Evolutionary conservation across 2,797 vertebrate genomes (phyloP).

Genomic region (Centroberyx gerrardi): DNA sequence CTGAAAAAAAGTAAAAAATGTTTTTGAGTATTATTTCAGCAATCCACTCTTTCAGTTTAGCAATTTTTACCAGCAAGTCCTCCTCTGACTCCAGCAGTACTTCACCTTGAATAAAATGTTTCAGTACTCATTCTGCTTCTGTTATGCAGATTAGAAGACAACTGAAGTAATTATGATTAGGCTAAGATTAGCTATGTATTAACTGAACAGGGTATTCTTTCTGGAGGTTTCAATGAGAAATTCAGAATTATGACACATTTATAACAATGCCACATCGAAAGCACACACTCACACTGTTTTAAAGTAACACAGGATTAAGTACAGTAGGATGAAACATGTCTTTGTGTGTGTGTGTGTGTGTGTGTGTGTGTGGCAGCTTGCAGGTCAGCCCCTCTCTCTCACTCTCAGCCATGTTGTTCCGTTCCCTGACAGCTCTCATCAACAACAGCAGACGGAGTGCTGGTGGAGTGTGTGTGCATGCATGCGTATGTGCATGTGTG

Average conservation of each 20-base stretch:
- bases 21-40: no score
- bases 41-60: background rate
- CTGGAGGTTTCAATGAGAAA: no score
- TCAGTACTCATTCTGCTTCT: no score
- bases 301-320: conserved; percentile 44
- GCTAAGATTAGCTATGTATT: no score
- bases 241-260: no score
- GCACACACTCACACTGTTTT: background rate
- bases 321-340: conserved; percentile 18
- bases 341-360: conserved; percentile 28
- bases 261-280: no score
- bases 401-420: conserved; percentile 72
- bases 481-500: conserved; percentile 42
- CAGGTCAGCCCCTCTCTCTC: conserved; percentile 57
- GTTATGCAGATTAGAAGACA: no score
- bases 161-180: no score
- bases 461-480: conserved; percentile 14
- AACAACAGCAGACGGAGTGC: conserved; percentile 79
- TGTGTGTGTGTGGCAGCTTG: conserved; percentile 55
- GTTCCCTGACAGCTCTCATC: conserved; percentile 82
- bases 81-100: background rate
- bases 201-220: no score
- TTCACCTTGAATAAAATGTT: no score
- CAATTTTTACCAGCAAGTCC: background rate
- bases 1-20: conserved; percentile 4